Conservation (phyloP, 2,113 vertebrate species). For the Vireo altiloquus region DNA sequence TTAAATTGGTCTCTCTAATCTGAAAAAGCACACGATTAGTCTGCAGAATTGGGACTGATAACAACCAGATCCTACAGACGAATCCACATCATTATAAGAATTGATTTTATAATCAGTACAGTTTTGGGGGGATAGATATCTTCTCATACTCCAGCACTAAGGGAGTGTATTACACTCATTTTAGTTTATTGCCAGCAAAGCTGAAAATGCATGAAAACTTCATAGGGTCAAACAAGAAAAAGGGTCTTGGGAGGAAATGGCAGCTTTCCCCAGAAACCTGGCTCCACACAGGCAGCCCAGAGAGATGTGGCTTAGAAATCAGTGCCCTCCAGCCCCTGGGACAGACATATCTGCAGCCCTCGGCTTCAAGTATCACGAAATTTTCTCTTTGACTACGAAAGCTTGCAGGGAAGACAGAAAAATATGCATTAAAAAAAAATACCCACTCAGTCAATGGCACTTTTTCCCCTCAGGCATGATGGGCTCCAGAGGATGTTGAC, state of each 20-base stretch:
- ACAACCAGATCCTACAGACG: not conserved
- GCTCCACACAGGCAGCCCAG: not conserved
- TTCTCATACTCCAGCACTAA: not conserved
- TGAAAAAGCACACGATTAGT: not conserved
- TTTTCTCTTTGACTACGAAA: not conserved
- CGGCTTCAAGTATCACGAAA: rapidly evolving
- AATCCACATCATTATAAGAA: not conserved
- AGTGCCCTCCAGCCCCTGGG: not conserved
- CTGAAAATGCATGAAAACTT: not conserved
- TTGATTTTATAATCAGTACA: constrained; percentile 43
- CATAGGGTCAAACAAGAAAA: not conserved
- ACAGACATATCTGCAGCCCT: not conserved
- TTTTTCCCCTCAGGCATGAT: not conserved
- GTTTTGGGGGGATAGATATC: not conserved
- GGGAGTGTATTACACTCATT: not conserved
- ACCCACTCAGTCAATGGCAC: not conserved
- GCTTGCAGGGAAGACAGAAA: not conserved
- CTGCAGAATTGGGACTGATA: constrained; percentile 15
- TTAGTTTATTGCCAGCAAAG: not conserved
- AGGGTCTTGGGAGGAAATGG: not conserved
- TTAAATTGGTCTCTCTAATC: constrained; percentile 32
- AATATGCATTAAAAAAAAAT: not conserved
- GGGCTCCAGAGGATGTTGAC: not conserved
- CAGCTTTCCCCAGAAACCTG: not conserved
- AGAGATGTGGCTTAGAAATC: not conserved